A percentile compares a stretch with the other conserved stretches of the same genome.
These are phyloP conservation scores for Uropsilus gracilis DNA, from an alignment of 2,113 vertebrate genomes.

Conservation along the genomic window DNA sequence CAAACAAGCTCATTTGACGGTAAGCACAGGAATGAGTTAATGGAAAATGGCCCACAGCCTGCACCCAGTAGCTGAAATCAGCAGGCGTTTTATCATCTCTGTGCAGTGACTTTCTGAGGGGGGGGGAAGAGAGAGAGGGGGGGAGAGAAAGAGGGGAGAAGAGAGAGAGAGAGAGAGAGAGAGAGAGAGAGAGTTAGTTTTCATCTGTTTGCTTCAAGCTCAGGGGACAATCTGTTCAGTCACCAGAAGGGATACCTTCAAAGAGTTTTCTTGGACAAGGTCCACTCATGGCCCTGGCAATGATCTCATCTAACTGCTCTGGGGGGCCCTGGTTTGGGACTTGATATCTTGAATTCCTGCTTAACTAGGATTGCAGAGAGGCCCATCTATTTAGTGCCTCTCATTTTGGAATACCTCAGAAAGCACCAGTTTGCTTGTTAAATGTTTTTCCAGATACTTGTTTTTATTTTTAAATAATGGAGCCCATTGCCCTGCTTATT, in stretches of 20 bases:
- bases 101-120: conserved; percentile 10
- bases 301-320: conserved; percentile 69
- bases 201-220: conserved; percentile 57
- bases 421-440: conserved; percentile 65
- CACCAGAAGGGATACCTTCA: conserved; percentile 64
- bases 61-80: conserved; percentile 3
- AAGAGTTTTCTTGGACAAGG: conserved; percentile 52
- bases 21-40: conserved; percentile 17
- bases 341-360: conserved; percentile 24
- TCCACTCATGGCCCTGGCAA: not conserved
- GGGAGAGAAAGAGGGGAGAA: too few species aligned
- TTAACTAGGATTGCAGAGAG: conserved; percentile 67
- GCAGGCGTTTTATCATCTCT: conserved; percentile 11
- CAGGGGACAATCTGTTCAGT: conserved; percentile 64
- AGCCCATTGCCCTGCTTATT: conserved; percentile 55
- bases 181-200: too few species aligned
- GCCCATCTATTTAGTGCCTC: conserved; percentile 43
- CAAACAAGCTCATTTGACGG: not conserved
- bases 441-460: conserved; percentile 67
- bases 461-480: conserved; percentile 58
- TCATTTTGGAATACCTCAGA: conserved; percentile 67
- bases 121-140: too few species aligned
- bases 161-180: too few species aligned
- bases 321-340: conserved; percentile 51
- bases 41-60: not conserved